Base-by-base conservation (phyloP, 37 sponge, comb jelly and placozoan species). In the Tethya wilhelma region DNA sequence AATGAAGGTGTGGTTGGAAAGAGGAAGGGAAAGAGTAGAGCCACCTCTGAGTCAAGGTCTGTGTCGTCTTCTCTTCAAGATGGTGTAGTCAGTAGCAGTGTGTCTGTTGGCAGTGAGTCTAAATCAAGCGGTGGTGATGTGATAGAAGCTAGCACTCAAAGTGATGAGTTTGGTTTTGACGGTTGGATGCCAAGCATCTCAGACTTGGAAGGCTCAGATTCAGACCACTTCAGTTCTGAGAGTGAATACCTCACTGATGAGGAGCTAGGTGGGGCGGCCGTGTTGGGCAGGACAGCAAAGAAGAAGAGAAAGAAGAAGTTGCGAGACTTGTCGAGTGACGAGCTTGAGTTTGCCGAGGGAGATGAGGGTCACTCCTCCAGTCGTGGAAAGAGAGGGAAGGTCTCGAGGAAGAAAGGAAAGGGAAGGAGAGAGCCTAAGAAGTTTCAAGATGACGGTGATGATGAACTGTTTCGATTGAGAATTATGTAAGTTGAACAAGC, bases 371-470 rank as follows among this genome's bases (percentile, higher is more conserved):
- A 26, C 8, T 1, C 23, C 5, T 34, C 26, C 0, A 14, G 59
- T 0, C 43, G 55, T 28, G 42, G 63, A 20, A 65, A 57, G 59
- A 66, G 56, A 69, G 23, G 80, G 59, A 74, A 56, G 63, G 17
- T 23, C 23, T 38, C 5, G 55, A 38, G 62, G 5, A n/a, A n/a
- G 57, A 36, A 0, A 45, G 56, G 39, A 40, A 49, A 69, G 28
- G 73, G 45, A 73, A 44, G 40, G 0, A 45, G 56, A 31, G 30
- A 49, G 74, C 33, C 65, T 37, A 73, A 57, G 59, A 73, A 78
- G 66, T 67, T 28, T 30, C 38, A 67, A 38, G 88, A 87, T 40
- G 88, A 87, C 59, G 88, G 82, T 2, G 88, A 87, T 66, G 84
- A 84, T 22, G 68, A 79, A 33, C 44, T 89, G 23, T 84, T 59